phyloP scores from a whole-genome alignment of 2,113 vertebrate genomes.

The Forbesichthys agassizii region DNA sequence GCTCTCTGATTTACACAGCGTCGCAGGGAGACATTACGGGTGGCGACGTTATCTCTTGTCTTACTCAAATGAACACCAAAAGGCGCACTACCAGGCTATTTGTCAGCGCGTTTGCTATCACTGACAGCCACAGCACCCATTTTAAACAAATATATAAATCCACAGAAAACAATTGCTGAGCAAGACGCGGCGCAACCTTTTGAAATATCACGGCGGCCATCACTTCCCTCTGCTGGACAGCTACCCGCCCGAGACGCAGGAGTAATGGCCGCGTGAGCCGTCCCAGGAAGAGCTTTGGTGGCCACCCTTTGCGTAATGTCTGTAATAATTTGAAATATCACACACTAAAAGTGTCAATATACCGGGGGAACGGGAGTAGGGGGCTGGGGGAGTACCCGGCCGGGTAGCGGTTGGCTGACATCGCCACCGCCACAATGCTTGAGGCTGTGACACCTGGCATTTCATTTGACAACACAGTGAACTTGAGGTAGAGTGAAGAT shows the following conservation, averaged over 20 bases:
- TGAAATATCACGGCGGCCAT: conserved; percentile 75
- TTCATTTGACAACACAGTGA: neutral
- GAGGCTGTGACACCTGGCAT: neutral
- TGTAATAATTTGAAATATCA: conserved; percentile 30
- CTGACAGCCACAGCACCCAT: conserved; percentile 73
- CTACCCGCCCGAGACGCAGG: conserved; percentile 42
- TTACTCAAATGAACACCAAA: conserved; percentile 73
- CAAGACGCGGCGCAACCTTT: conserved; percentile 76
- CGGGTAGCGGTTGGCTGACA: neutral
- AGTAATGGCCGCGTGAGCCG: conserved; percentile 46
- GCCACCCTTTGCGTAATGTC: conserved; percentile 25
- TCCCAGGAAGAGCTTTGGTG: conserved; percentile 9
- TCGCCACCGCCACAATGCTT: too few relatives aligned
- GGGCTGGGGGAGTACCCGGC: neutral
- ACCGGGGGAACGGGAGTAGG: neutral
- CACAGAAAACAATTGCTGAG: conserved; percentile 71
- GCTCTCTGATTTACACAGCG: conserved; percentile 65
- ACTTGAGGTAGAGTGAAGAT: neutral
- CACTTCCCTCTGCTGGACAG: conserved; percentile 56
- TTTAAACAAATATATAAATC: conserved; percentile 76
- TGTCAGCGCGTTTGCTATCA: conserved; percentile 76
- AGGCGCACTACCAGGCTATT: conserved; percentile 72
- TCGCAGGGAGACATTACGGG: conserved; percentile 49
- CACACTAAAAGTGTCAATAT: conserved; percentile 34
- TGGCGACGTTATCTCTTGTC: conserved; percentile 69